Conservation (phyloP, 2,797 vertebrate species). For the Eospalax fontanierii region DNA sequence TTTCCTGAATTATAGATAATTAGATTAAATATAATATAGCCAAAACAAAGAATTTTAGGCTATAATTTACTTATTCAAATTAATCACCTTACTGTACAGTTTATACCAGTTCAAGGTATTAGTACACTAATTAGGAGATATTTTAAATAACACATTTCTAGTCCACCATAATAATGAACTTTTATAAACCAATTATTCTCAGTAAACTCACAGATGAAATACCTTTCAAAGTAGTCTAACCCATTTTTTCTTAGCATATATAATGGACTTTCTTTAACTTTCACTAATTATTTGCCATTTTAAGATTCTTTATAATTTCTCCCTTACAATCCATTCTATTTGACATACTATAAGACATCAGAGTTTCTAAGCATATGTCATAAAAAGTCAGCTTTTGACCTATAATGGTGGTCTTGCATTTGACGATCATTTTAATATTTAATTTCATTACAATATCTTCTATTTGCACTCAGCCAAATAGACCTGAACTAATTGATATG, state of each 20-base stretch:
- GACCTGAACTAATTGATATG: slow-evolving; percentile 9
- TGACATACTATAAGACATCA: slow-evolving; percentile 60
- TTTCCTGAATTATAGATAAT: neutral
- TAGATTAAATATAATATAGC: neutral
- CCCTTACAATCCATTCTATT: slow-evolving; percentile 65
- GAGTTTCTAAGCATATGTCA: slow-evolving; percentile 53
- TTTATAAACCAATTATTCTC: slow-evolving; percentile 13
- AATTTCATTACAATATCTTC: too few relatives aligned
- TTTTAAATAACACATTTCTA: slow-evolving; percentile 27
- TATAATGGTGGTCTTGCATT: slow-evolving; percentile 63
- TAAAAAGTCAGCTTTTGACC: neutral
- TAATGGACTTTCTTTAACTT: slow-evolving; percentile 55
- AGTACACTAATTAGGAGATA: neutral
- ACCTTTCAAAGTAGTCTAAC: neutral
- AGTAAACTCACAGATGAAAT: neutral
- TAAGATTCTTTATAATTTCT: slow-evolving; percentile 14
- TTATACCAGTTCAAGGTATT: neutral
- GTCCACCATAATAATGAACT: neutral
- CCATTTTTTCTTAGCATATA: neutral
- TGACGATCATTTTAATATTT: slow-evolving; percentile 47
- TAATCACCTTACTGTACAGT: neutral
- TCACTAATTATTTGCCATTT: slow-evolving; percentile 68
- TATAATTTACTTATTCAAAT: neutral
- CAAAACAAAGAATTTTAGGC: neutral
- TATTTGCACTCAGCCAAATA: slow-evolving; percentile 62